These are phyloP conservation scores for Ciconia nigra DNA, from an alignment of 2,797 vertebrate species.

Conservation along the genomic window DNA sequence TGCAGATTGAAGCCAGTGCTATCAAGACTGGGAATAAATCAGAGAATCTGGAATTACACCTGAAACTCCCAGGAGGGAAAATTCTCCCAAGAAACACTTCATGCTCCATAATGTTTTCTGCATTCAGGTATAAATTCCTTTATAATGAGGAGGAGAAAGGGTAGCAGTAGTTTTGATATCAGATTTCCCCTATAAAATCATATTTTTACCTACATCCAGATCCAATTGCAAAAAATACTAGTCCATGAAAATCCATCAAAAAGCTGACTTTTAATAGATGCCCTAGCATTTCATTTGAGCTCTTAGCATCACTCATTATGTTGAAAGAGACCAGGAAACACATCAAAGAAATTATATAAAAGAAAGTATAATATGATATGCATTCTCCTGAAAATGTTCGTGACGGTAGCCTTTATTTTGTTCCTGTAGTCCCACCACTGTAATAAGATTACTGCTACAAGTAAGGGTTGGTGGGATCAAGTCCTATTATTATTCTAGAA, in stretches of 20 bases:
- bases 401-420: neutral
- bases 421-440: neutral
- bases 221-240: neutral
- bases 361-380: neutral
- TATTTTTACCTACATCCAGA: neutral
- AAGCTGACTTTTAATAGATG: neutral
- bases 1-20: neutral
- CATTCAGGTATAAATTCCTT: neutral
- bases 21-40: constrained; percentile 3
- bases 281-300: neutral
- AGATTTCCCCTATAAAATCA: neutral
- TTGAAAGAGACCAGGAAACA: neutral
- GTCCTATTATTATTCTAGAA: neutral
- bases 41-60: neutral
- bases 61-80: neutral
- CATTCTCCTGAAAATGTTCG: neutral
- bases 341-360: neutral
- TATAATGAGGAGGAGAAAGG: neutral
- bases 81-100: neutral
- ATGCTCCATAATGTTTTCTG: neutral
- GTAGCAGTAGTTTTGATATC: neutral
- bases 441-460: neutral
- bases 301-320: neutral
- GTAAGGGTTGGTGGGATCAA: neutral
- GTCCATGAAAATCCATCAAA: neutral